Percentiles rank a stretch among this genome's conserved stretches.
Conservation (phyloP, 2,113 vertebrate genomes). For the Spilogale gracilis region DNA sequence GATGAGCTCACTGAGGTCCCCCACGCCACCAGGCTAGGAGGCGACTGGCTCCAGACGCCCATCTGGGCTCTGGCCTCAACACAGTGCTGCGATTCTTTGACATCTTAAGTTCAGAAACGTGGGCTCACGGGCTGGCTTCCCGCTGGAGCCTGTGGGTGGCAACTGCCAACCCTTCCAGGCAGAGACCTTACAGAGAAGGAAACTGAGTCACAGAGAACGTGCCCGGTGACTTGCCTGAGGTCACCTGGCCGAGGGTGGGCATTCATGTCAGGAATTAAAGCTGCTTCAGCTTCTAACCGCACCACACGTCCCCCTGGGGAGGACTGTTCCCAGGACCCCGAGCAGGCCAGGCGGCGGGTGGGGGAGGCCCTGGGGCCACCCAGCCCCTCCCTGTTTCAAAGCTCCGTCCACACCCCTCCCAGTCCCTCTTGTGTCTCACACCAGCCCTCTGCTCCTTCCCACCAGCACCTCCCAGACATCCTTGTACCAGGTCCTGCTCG, state of each 20-base stretch:
- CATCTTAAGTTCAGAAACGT: not conserved
- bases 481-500: slow-evolving; percentile 77
- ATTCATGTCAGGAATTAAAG: not conserved
- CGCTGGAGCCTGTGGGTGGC: not conserved
- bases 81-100: not conserved
- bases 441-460: slow-evolving; percentile 5
- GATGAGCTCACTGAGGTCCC: not conserved
- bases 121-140: not conserved
- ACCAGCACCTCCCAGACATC: slow-evolving; percentile 60
- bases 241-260: not conserved
- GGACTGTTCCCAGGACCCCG: not conserved
- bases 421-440: not conserved
- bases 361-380: no score
- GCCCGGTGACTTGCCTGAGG: not conserved
- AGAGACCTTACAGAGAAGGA: not conserved
- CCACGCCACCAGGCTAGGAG: not conserved
- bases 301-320: not conserved
- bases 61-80: not conserved
- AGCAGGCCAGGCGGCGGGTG: not conserved
- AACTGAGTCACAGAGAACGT: slow-evolving; percentile 16
- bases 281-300: not conserved
- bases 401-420: not conserved
- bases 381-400: no score
- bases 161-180: not conserved
- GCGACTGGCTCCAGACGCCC: not conserved